These are phyloP conservation scores for Cremastinae sp. DNA, from an alignment of 2,888 invertebrate species.

Conservation along the genomic window DNA sequence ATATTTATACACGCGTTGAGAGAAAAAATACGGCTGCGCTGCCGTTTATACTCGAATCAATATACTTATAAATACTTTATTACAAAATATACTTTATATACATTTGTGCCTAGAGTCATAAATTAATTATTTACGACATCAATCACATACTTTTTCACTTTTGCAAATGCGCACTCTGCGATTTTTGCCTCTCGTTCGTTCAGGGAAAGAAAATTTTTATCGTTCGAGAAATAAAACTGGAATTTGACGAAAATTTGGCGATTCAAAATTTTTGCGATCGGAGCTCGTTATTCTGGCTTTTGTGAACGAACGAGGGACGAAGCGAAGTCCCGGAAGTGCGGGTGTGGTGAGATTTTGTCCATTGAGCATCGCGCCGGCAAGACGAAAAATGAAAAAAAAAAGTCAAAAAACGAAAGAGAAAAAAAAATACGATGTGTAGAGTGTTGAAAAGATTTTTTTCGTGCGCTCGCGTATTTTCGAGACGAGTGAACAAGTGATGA, in stretches of 20 bases:
- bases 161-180: slow-evolving; percentile 33
- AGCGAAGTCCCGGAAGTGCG: slow-evolving; percentile 32
- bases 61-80: slow-evolving; percentile 3
- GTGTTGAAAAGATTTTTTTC: not conserved
- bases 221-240: not conserved
- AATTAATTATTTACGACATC: slow-evolving; percentile 37
- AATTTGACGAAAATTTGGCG: not conserved
- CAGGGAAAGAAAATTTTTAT: no score
- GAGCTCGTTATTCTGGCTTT: slow-evolving; percentile 13
- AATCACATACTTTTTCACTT: slow-evolving; percentile 40
- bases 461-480: slow-evolving; percentile 3
- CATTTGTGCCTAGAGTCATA: not conserved
- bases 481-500: not conserved
- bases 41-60: slow-evolving; percentile 5
- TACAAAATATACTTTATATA: slow-evolving; percentile 24
- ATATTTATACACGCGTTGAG: slow-evolving; percentile 50
- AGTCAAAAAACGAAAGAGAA: not conserved
- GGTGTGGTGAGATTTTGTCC: slow-evolving; percentile 67
- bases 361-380: slow-evolving; percentile 61
- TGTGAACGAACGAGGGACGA: slow-evolving; percentile 44
- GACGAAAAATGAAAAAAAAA: slow-evolving; percentile 17
- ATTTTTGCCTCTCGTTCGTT: slow-evolving; percentile 54
- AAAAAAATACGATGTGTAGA: slow-evolving; percentile 26
- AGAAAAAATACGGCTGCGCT: slow-evolving; percentile 15
- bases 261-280: not conserved